Conservation (phyloP, 2,113 vertebrate species). For the Malurus melanocephalus region DNA sequence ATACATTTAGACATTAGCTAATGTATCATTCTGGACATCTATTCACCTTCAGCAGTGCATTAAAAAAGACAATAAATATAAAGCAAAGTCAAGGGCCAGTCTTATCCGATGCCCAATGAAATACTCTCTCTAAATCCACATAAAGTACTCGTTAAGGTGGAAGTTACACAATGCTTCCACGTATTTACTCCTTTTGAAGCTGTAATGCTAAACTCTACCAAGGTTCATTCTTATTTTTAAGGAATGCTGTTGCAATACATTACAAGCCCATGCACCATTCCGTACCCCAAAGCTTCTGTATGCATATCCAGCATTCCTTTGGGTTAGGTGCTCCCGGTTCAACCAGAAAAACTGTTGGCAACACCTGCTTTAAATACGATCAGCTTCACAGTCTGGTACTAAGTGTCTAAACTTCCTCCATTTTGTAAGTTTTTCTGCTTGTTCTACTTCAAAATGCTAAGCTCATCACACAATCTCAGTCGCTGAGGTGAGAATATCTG, state of each 20-base stretch:
- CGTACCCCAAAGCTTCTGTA: neutral
- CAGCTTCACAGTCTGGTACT: neutral
- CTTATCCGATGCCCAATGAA: neutral
- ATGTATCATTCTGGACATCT: slow-evolving; percentile 58
- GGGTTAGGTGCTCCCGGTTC: neutral
- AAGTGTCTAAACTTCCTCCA: neutral
- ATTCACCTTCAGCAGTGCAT: slow-evolving; percentile 38
- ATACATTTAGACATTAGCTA: slow-evolving; percentile 47
- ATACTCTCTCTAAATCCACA: neutral
- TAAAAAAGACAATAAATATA: slow-evolving; percentile 12
- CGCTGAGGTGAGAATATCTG: neutral
- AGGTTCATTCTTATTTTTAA: neutral
- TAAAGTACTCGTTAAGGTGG: neutral
- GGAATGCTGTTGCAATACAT: neutral
- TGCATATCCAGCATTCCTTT: neutral
- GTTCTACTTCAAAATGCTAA: slow-evolving; percentile 5
- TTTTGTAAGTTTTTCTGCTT: neutral
- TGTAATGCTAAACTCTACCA: neutral
- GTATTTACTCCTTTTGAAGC: neutral
- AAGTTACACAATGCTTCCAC: neutral
- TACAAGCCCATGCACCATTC: neutral
- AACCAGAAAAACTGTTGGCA: neutral
- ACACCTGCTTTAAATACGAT: neutral
- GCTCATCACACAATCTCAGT: neutral
- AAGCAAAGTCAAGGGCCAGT: neutral